Conservation (phyloP, 2,888 invertebrate genomes). For the Caenorhabditis parvicauda region DNA sequence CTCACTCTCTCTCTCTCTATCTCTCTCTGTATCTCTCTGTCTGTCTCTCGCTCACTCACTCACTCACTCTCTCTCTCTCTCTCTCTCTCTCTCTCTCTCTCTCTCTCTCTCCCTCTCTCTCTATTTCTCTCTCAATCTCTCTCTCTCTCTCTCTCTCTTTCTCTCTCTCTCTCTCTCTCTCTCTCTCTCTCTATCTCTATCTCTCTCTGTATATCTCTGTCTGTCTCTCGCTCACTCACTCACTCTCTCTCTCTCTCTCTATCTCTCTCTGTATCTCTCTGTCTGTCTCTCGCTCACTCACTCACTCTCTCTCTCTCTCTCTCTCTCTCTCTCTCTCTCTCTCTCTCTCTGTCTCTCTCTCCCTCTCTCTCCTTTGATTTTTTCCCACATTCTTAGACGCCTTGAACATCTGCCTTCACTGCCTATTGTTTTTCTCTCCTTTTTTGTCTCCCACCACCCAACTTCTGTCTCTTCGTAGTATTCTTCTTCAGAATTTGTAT, state of each 20-base stretch:
- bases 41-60: background rate
- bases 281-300: slow-evolving; percentile 1
- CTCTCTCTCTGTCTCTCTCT: background rate
- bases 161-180: slow-evolving; percentile 6
- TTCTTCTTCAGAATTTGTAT: background rate
- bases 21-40: background rate
- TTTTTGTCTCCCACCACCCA: background rate
- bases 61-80: background rate
- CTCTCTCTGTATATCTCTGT: slow-evolving; percentile 1
- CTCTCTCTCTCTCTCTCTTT: slow-evolving; percentile 7
- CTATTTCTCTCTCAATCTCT: background rate
- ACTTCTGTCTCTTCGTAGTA: background rate
- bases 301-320: background rate
- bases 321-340: slow-evolving; percentile 2
- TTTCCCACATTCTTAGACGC: slow-evolving; percentile 11
- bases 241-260: background rate
- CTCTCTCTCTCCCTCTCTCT: background rate
- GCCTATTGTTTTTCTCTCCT: slow-evolving; percentile 11
- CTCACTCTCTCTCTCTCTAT: background rate
- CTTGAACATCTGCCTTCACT: slow-evolving; percentile 24
- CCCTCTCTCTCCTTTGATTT: slow-evolving; percentile 1
- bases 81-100: background rate
- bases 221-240: background rate
- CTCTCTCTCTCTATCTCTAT: slow-evolving; percentile 16
- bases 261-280: background rate